Evolutionary conservation across 2,797 vertebrate species (phyloP).

Genomic region (Clarias laeviceps): DNA sequence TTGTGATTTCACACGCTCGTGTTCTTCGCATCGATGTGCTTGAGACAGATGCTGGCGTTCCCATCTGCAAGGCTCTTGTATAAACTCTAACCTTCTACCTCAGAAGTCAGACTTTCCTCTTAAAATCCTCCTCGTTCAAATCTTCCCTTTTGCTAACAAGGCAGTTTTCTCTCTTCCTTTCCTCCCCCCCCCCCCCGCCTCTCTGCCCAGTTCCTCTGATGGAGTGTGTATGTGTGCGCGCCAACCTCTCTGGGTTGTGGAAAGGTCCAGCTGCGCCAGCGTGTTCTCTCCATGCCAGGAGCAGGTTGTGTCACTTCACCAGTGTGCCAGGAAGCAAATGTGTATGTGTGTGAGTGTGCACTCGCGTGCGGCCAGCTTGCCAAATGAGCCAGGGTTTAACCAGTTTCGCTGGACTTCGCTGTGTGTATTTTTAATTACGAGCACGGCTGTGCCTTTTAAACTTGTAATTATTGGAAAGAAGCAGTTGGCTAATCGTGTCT

Average conservation of each 20-base stretch:
- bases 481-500: constrained; percentile 10
- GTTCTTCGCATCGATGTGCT: not conserved
- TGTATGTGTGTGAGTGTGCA: constrained; percentile 30
- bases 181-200: not conserved
- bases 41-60: not conserved
- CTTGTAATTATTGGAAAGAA: constrained; percentile 6
- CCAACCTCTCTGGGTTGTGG: constrained; percentile 48
- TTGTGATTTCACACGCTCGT: not conserved
- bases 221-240: not conserved
- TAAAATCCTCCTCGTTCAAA: not conserved
- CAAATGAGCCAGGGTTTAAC: constrained; percentile 48
- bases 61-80: not conserved
- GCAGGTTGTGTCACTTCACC: constrained; percentile 51
- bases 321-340: constrained; percentile 46
- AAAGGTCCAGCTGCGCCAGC: constrained; percentile 55
- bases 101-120: not conserved
- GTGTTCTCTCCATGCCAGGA: constrained; percentile 51
- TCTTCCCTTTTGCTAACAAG: constrained; percentile 43
- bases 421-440: constrained; percentile 37
- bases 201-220: not conserved
- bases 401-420: constrained; percentile 47
- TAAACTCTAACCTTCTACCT: not conserved
- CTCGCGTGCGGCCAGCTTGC: constrained; percentile 42
- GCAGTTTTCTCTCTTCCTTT: constrained; percentile 26
- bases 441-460: constrained; percentile 33